phyloP scores from a whole-genome alignment of 2,113 vertebrate species.

The Lophius piscatorius region DNA sequence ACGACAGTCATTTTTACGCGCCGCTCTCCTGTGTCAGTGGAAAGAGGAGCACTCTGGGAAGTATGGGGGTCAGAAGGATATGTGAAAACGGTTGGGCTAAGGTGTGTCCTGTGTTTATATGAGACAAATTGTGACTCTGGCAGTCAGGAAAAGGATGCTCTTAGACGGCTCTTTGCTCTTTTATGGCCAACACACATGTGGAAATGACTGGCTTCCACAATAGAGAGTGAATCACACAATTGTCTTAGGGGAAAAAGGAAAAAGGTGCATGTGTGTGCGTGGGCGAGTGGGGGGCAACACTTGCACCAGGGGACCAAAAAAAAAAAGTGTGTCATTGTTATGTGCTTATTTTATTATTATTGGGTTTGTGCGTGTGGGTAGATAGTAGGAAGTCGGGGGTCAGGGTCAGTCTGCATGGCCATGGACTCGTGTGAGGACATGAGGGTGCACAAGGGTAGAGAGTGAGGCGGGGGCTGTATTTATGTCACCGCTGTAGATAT shows the following conservation, averaged over 20 bases:
- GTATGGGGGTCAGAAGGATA: slow-evolving; percentile 49
- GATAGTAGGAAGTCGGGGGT: slow-evolving; percentile 26
- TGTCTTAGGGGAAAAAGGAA: slow-evolving; percentile 70
- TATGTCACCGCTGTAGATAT: slow-evolving; percentile 32
- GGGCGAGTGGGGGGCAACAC: background rate
- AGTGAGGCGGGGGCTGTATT: slow-evolving; percentile 10
- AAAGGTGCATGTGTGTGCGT: slow-evolving; percentile 32
- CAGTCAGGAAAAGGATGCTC: slow-evolving; percentile 77
- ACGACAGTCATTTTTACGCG: background rate
- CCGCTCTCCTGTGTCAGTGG: slow-evolving; percentile 23
- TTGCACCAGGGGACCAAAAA: slow-evolving; percentile 4
- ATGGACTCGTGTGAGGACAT: slow-evolving; percentile 32
- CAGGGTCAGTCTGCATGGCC: slow-evolving; percentile 40
- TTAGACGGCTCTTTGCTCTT: slow-evolving; percentile 56
- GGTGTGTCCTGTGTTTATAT: slow-evolving; percentile 74
- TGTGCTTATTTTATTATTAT: too few relatives aligned
- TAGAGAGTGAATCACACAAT: slow-evolving; percentile 68
- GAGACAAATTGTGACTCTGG: slow-evolving; percentile 63
- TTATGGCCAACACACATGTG: slow-evolving; percentile 68
- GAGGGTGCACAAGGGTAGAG: background rate
- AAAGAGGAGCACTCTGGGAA: slow-evolving; percentile 26
- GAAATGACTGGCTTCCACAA: slow-evolving; percentile 71
- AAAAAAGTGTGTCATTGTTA: slow-evolving; percentile 26
- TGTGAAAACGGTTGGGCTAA: slow-evolving; percentile 56
- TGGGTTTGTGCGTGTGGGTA: slow-evolving; percentile 5